Base-by-base conservation (phyloP, 2,888 invertebrate species). In the Ommatoiulus sabulosus region DNA sequence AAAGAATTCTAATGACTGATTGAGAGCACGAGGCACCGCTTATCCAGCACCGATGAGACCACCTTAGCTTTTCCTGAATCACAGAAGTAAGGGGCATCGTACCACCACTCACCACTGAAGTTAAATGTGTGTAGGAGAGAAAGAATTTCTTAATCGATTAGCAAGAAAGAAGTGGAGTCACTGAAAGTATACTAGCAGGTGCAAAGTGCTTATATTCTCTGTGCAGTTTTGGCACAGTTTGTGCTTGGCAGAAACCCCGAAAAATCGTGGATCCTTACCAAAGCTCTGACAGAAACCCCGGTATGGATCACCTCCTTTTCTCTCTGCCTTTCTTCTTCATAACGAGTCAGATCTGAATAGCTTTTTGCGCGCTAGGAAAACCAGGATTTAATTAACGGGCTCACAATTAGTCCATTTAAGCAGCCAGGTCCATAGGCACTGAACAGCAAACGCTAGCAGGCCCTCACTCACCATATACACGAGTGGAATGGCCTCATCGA, bases 221-320 rank as follows among this genome's bases (percentile, higher is more conserved):
- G 35, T 80, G 80, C 80, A 43, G 10, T 80, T 80, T 80, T 80
- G 80, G 80, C 80, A 80, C 80, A 80, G 80, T 8, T 80, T 80
- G 80, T 80, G 80, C 80, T 80, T 80, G 80, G 80, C 80, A 80
- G 80, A 80, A 80, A 80, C 80, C 80, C 80, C 80, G 80, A 80
- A 80, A 80, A 80, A 80, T 80, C 80, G 80, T 80, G 80, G 80
- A 85, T 72, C 84, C 90, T 90, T 89, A 90, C 90, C 90, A 90
- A 89, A 44, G 90, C 88, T 88, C 89, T 89, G 85, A 90, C 89
- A 43, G 89, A 89, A 72, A 90, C 88, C 35, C 90, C 90, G 46
- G 90, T 90, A 46, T 90, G 86, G 44, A 90, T 90, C 44, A 88
- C 89, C 85, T 89, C 89, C 72, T 86, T 87, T 89, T 90, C 86